Conservation (phyloP, 1,140 invertebrate genomes). For the Paralvinella palmiformis region DNA sequence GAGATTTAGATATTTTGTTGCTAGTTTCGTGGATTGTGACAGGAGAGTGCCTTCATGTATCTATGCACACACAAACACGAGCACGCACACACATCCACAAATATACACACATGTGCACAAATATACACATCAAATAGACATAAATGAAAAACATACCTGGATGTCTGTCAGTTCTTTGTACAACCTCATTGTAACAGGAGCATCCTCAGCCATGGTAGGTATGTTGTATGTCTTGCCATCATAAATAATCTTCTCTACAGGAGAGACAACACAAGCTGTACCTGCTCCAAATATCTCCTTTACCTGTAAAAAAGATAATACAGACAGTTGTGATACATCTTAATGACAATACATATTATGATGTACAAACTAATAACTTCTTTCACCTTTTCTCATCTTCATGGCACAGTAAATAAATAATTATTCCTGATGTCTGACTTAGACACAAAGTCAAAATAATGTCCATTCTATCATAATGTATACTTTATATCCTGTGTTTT, state of each 20-base stretch:
- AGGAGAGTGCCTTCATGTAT: background rate
- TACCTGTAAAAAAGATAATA: conserved; percentile 57
- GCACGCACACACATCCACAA: background rate
- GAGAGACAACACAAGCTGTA: conserved; percentile 87
- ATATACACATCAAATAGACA: background rate
- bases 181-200: conserved; percentile 54
- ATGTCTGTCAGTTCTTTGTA: conserved; percentile 72
- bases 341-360: too few relatives aligned
- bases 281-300: conserved; percentile 91
- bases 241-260: conserved; percentile 74
- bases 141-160: conserved; percentile 33
- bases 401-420: too few relatives aligned
- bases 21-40: background rate
- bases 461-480: too few relatives aligned
- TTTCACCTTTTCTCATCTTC: too few relatives aligned
- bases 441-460: too few relatives aligned
- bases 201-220: conserved; percentile 62
- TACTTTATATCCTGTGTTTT: too few relatives aligned
- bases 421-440: too few relatives aligned
- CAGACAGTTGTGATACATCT: background rate
- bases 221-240: conserved; percentile 46
- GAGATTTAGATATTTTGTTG: background rate
- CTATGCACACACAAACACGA: background rate
- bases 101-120: background rate
- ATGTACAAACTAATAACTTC: too few relatives aligned